Conservation (phyloP, 2,888 invertebrate genomes). For the Dyspetes luteomarginatus region DNA sequence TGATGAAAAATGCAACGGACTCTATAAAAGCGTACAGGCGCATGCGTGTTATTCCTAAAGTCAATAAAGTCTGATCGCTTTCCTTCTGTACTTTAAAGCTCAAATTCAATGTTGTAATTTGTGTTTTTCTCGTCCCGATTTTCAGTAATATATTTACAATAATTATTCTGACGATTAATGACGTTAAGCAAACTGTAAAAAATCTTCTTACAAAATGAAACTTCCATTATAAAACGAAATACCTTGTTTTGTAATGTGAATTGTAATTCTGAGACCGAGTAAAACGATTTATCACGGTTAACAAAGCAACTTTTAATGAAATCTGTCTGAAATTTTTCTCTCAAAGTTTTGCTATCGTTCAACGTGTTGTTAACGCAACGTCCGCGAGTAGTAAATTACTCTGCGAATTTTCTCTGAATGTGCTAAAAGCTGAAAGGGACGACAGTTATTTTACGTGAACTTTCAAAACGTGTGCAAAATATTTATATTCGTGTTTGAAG, state of each 20-base stretch:
- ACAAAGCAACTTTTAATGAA: slow-evolving; percentile 13
- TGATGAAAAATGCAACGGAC: too few relatives aligned
- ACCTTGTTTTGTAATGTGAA: not conserved
- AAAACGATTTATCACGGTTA: not conserved
- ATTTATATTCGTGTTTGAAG: slow-evolving; percentile 7
- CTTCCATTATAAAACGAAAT: not conserved
- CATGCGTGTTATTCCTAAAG: too few relatives aligned
- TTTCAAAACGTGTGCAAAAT: not conserved
- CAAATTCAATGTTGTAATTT: too few relatives aligned
- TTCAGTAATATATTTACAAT: too few relatives aligned
- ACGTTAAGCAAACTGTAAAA: too few relatives aligned
- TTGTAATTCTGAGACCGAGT: not conserved
- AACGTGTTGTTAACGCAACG: not conserved
- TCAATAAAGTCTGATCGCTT: too few relatives aligned
- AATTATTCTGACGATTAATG: too few relatives aligned
- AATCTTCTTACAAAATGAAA: not conserved
- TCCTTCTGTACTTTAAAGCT: too few relatives aligned
- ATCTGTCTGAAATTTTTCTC: not conserved
- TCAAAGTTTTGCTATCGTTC: not conserved
- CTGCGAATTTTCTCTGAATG: not conserved
- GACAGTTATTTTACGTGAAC: not conserved
- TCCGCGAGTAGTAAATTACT: not conserved
- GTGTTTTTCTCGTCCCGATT: too few relatives aligned
- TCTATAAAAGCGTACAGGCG: too few relatives aligned
- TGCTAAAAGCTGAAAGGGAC: slow-evolving; percentile 9